Conservation (phyloP, 2,888 invertebrate species). For the Gnatocerus cornutus region DNA sequence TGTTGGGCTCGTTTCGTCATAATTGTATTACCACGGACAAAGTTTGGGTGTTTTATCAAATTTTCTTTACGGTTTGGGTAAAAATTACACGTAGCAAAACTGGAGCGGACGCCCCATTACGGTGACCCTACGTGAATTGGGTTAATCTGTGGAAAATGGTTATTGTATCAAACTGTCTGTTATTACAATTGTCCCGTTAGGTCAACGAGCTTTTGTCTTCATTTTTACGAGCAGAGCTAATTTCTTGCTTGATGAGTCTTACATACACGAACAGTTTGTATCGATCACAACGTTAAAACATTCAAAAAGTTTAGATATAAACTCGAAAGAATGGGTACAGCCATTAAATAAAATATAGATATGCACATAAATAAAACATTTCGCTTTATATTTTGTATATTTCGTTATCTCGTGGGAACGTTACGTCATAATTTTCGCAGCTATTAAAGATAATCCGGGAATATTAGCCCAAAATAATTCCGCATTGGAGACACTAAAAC, state of each 20-base stretch:
- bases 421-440: conserved; percentile 46
- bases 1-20: conserved; percentile 25
- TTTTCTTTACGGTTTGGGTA: conserved; percentile 12
- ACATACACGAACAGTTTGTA: conserved; percentile 27
- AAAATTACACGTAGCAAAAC: conserved; percentile 24
- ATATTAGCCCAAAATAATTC: conserved; percentile 39
- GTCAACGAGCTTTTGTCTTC: conserved; percentile 34
- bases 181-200: conserved; percentile 24
- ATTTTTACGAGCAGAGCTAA: conserved; percentile 8
- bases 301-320: conserved; percentile 51
- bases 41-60: conserved; percentile 31
- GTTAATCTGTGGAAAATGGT: conserved; percentile 40
- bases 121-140: conserved; percentile 43
- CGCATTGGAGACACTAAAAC: conserved; percentile 29
- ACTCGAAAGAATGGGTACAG: conserved; percentile 47
- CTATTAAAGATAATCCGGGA: conserved; percentile 44
- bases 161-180: conserved; percentile 33
- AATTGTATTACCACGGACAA: conserved; percentile 19
- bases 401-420: conserved; percentile 32
- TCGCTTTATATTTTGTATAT: conserved; percentile 40
- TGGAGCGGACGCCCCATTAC: conserved; percentile 18
- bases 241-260: conserved; percentile 6
- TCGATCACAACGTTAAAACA: conserved; percentile 50
- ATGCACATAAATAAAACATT: conserved; percentile 49
- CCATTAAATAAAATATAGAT: conserved; percentile 49